These are phyloP conservation scores for Asarcornis scutulata DNA, from an alignment of 2,113 vertebrate species.

Conservation along the genomic window DNA sequence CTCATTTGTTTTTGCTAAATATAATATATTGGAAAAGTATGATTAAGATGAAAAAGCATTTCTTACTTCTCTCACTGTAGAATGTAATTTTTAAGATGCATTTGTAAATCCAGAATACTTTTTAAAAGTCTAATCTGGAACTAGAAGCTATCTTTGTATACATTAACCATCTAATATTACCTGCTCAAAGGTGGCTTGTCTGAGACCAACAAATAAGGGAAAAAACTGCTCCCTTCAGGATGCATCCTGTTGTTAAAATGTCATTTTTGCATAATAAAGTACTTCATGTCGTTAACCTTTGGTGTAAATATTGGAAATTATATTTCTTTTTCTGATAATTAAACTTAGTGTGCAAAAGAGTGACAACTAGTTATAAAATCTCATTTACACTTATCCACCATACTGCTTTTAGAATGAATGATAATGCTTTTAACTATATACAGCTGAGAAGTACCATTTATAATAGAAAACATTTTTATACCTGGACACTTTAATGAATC, in stretches of 20 bases:
- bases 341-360: background rate
- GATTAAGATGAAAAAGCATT: background rate
- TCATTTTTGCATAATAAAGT: conserved; percentile 34
- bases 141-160: background rate
- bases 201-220: background rate
- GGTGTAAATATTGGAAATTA: conserved; percentile 1
- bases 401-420: background rate
- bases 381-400: conserved; percentile 18
- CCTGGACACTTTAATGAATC: background rate
- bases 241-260: conserved; percentile 28
- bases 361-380: conserved; percentile 25
- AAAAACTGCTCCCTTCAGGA: background rate
- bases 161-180: background rate
- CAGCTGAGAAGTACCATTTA: background rate
- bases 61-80: background rate
- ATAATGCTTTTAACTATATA: conserved; percentile 5
- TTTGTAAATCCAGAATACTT: background rate
- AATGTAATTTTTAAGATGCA: background rate
- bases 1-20: background rate
- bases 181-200: background rate
- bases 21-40: background rate
- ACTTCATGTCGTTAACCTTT: conserved; percentile 26
- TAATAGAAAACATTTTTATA: background rate
- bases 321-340: conserved; percentile 49
- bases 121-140: background rate